These are phyloP conservation scores for Artemia sinica DNA, from an alignment of 2,888 invertebrate genomes.

Conservation along the genomic window DNA sequence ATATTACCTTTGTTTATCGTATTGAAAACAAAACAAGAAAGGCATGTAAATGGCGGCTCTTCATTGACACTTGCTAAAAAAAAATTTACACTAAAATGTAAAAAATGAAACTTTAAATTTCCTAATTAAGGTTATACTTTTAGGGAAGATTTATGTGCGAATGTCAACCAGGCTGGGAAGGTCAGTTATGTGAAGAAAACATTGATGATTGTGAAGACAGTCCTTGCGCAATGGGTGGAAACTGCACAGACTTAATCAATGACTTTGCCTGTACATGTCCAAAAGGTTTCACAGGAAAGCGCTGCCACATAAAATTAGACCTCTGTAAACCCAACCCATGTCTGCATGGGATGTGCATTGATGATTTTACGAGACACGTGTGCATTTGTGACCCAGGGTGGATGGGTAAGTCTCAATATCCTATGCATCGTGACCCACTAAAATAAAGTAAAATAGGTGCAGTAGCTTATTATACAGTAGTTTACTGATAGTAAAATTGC, in stretches of 20 bases:
- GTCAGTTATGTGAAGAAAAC: constrained; percentile 80
- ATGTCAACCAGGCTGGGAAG: constrained; percentile 93
- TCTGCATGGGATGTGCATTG: constrained; percentile 79
- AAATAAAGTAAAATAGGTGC: too few relatives aligned
- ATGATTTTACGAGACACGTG: constrained; percentile 64
- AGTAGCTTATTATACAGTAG: too few relatives aligned
- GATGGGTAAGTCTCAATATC: constrained; percentile 40
- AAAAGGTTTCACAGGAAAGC: constrained; percentile 81
- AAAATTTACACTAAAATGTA: too few relatives aligned
- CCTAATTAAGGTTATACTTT: too few relatives aligned
- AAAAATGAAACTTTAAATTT: too few relatives aligned
- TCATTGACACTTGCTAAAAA: too few relatives aligned
- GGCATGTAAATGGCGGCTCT: too few relatives aligned
- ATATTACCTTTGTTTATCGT: too few relatives aligned
- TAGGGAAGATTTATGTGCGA: constrained; percentile 76
- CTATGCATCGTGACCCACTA: too few relatives aligned
- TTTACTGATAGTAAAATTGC: too few relatives aligned
- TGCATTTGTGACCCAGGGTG: constrained; percentile 86
- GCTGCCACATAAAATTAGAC: constrained; percentile 87
- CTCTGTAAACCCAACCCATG: constrained; percentile 78
- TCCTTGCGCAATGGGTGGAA: constrained; percentile 72
- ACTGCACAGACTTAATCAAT: constrained; percentile 81
- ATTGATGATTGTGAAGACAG: constrained; percentile 79
- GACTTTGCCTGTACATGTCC: constrained; percentile 88
- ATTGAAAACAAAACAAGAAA: too few relatives aligned